These are phyloP conservation scores for Bombus waltoni DNA, from an alignment of 1,140 invertebrate genomes.

Conservation along the genomic window DNA sequence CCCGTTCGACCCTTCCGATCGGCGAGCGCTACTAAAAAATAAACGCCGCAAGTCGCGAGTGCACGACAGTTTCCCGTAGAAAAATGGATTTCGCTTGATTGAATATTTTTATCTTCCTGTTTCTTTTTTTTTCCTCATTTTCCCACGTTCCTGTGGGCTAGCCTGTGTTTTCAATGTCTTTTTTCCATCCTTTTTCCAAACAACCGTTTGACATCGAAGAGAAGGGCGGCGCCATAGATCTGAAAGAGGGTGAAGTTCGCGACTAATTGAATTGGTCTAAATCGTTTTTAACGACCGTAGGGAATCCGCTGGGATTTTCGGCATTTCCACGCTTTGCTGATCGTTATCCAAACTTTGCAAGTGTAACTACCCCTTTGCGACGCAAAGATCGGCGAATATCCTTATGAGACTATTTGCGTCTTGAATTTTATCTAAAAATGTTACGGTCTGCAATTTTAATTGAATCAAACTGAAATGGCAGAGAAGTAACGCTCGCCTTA, in stretches of 20 bases:
- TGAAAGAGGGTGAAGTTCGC: background rate
- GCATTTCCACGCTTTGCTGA: too few species aligned
- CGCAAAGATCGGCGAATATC: background rate
- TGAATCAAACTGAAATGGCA: too few species aligned
- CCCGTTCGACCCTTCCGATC: background rate
- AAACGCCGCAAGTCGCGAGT: constrained; percentile 35
- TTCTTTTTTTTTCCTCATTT: background rate
- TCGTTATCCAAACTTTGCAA: background rate
- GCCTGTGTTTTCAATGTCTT: too few species aligned
- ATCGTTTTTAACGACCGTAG: background rate
- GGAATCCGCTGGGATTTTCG: too few species aligned
- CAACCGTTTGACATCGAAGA: background rate
- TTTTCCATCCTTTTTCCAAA: too few species aligned
- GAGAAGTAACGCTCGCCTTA: too few species aligned
- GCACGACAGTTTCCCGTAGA: background rate
- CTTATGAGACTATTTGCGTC: background rate
- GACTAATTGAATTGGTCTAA: constrained; percentile 27
- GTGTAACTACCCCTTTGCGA: background rate
- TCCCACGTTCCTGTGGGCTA: background rate
- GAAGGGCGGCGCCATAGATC: background rate
- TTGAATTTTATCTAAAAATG: background rate
- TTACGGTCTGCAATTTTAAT: background rate
- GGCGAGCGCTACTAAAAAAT: constrained; percentile 23
- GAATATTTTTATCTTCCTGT: background rate
- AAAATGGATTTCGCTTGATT: constrained; percentile 28